Base-by-base conservation (phyloP, 2,888 invertebrate species). In the Drosophila mayaguana region DNA sequence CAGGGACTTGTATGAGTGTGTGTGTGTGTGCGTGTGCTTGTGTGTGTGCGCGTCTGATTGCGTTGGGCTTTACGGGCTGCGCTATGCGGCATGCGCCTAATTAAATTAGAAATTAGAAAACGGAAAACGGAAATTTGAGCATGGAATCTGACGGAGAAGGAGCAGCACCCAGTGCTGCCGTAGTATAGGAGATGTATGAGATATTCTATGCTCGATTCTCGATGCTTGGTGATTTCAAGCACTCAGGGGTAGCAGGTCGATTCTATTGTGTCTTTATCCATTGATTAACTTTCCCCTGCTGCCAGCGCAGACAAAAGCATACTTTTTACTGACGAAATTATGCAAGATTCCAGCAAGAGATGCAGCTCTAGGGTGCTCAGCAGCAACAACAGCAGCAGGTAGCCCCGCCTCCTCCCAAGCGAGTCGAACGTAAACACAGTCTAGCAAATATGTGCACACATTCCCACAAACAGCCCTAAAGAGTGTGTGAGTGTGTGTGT, bases 61-160 rank as follows among this genome's bases (percentile, higher is more conserved):
- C 72, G 61, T 70, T 80, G 78, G 78, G 87, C 70, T 43, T 70
- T 71, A 50, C 53, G 56, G 50, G 70, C 55, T 40, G 63, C 63
- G 66, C 59, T 60, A 42, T 51, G 66, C 46, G 84, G 63, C 79
- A 79, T 65, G 84, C 69, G 82, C 77, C 88, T 84, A 89, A 84
- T 84, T 89, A 84, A 84, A 89, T 87, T 84, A 81, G 74, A 76
- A 87, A 89, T 84, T 83, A 89, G 79, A 74, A 89, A 89, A 72
- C 73, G 77, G 65, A 76, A 89, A 89, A 72, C 73, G 79, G 65
- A 76, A 68, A 87, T 87, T 86, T 70, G 78, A 70, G 73, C 71
- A 72, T 18, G 51, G 59, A 69, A 59, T 46, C 68, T 55, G n/a
- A 8, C 16, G 5, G 4, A n/a, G 43, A 3, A 18, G 22, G 14